Base-by-base conservation (phyloP, 2,113 vertebrate genomes). In the Mellivora capensis region DNA sequence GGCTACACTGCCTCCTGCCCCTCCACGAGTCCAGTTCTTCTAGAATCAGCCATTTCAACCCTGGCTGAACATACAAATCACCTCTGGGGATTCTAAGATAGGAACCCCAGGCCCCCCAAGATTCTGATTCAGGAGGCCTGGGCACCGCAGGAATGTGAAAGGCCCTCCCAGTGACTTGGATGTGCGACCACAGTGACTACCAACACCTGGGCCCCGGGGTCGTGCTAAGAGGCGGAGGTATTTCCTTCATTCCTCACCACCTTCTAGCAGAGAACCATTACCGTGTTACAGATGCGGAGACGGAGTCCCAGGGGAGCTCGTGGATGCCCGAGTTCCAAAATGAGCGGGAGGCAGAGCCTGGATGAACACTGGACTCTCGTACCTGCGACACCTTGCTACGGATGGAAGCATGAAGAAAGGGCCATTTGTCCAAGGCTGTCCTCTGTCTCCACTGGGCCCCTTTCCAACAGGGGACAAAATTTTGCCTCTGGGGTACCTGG, bases 1-100 rank as follows among this genome's bases (percentile, higher is more conserved):
- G 47, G 52, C 61, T 47, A 3, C 0, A 2, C 4, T 13, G 52
- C 31, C 44, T 52, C 69, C 27, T 0, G 0, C 62, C 29, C 29
- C 62, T 7, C 5, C 39, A 10, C 0, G 39, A 31, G 21, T 27
- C 59, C 27, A 72, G 15, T 57, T 86, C 61, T 25, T 86, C 77
- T 20, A 54, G 34, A 64, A 57, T 37, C n/a, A 25, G 27, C 44
- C 11, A 31, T 74, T 52, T 59, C 8, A 29, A 49, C 37, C 31
- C 27, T 44, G 64, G n/a, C 23, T 44, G 88, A 34, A 61, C 54
- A 72, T 1, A 11, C 7, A 34, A 11, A 20, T 54, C 74, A 82
- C 18, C 84, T 72, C 64, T 34, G n/a, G 23, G 23, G 37, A 20
- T 81, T 80, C 72, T 15, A 2, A n/a, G 34, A 59, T 2, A 7